Percentiles rank a stretch among this genome's conserved stretches.
Conservation (phyloP, 2,797 vertebrate genomes). For the Anomalospiza imberbis region DNA sequence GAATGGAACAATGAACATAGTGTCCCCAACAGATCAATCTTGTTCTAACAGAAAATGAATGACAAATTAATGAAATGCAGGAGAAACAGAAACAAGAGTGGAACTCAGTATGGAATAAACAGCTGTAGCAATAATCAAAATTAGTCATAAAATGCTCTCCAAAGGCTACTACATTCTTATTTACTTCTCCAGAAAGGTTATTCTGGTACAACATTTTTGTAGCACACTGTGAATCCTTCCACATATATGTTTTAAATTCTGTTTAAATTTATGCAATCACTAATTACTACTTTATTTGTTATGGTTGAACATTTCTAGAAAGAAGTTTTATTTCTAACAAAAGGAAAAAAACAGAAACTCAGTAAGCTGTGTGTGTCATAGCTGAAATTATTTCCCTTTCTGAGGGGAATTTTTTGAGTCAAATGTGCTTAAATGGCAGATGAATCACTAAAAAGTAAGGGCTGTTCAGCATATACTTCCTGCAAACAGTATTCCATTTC, state of each 20-base stretch:
- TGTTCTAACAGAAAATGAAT: background rate
- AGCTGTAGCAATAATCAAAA: background rate
- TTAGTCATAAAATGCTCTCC: background rate
- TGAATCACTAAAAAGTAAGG: background rate
- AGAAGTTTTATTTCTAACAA: background rate
- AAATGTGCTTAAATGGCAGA: background rate
- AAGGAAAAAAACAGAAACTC: background rate
- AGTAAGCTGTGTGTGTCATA: background rate
- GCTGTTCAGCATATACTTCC: background rate
- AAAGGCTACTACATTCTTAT: background rate
- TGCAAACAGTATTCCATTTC: background rate
- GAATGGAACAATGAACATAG: background rate
- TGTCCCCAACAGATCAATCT: background rate
- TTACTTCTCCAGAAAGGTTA: background rate
- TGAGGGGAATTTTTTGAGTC: background rate
- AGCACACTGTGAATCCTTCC: background rate
- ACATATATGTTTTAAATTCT: background rate
- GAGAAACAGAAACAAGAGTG: background rate
- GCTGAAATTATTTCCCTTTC: background rate
- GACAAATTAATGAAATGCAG: background rate
- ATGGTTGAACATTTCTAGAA: background rate
- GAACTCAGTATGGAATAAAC: background rate
- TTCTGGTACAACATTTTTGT: background rate
- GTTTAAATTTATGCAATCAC: background rate
- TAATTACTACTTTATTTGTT: background rate